Evolutionary conservation across 2,888 invertebrate genomes (phyloP), one percentile per base, ranked within the genome.

Genomic region (Scrobipalpa atriplicella): DNA sequence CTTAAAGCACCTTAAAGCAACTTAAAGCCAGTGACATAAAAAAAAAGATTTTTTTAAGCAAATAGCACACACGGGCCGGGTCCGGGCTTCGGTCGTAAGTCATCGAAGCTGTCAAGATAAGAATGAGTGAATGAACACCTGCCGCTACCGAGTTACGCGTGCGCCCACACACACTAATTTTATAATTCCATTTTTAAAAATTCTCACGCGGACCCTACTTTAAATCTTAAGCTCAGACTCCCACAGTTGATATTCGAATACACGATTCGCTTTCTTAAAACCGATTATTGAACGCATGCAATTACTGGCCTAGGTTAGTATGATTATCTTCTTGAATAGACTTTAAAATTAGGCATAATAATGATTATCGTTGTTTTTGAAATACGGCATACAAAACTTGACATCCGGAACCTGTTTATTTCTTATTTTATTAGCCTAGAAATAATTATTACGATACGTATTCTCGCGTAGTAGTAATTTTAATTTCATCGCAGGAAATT

Each of bases 61-160:
- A 90, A 90, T 85, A 87, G 86, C 83, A 89, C 83, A 89, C 87
- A 87, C 86, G 84, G 82, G 75, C 80, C 81, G 83, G 82, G 80
- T 77, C 78, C 78, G 73, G 76, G 79, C 70, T 81, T 78, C 79
- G 77, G 81, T 78, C 89, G 90, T 92, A 91, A 90, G 87, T 92
- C 92, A 92, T 92, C 90, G 86, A 85, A 87, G 84, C 90, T 92
- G 92, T 90, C 92, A 88, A 90, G 92, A 92, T 92, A 91, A 92
- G 89, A 91, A 89, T 89, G 90, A 90, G 80, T 87, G 90, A 91
- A 90, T 87, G 90, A 87, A 87, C 91, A 91, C 90, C 90, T 91
- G 91, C 89, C 82, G 87, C 92, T 83, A 89, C 92, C 83, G 86
- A 86, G 86, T 91, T 92, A 92, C 92, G 89, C 91, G 85, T 76